Evolutionary conservation across 2,113 vertebrate species (phyloP).

Genomic region (Perca fluviatilis): DNA sequence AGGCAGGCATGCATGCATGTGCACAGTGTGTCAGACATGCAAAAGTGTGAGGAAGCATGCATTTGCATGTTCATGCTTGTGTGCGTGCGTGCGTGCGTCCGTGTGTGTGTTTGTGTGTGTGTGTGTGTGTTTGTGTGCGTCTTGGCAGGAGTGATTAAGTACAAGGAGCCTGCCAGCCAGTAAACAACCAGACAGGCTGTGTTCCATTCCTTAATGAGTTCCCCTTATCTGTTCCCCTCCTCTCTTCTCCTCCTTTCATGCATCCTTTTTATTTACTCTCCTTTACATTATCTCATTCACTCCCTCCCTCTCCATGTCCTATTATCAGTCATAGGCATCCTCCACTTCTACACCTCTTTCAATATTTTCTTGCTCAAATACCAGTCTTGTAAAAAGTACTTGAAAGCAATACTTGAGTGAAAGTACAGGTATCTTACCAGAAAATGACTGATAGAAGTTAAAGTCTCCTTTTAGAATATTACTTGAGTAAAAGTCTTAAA

Average conservation of each 20-base stretch:
- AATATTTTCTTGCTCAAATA: slow-evolving; percentile 45
- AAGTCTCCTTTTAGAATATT: no score
- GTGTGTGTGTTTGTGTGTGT: not conserved
- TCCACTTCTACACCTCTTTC: slow-evolving; percentile 42
- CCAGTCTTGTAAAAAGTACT: not conserved
- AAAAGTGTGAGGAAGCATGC: not conserved
- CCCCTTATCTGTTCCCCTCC: slow-evolving; percentile 60
- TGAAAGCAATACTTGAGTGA: no score
- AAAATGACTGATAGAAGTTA: no score
- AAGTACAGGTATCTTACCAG: no score
- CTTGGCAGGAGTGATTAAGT: slow-evolving; percentile 74
- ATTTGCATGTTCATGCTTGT: not conserved
- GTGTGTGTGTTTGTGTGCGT: not conserved
- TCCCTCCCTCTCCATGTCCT: slow-evolving; percentile 38
- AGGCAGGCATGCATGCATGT: slow-evolving; percentile 33
- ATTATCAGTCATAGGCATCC: slow-evolving; percentile 67
- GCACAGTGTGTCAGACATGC: slow-evolving; percentile 23
- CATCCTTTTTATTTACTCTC: slow-evolving; percentile 65
- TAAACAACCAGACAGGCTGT: slow-evolving; percentile 73
- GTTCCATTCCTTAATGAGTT: slow-evolving; percentile 77
- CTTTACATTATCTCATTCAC: slow-evolving; percentile 63
- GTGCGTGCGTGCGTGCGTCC: not conserved
- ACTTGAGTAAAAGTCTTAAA: no score
- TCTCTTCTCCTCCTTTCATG: slow-evolving; percentile 60
- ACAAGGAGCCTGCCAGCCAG: slow-evolving; percentile 61